A percentile compares a stretch with the other conserved stretches of the same genome.
Evolutionary conservation across 2,888 invertebrate genomes (phyloP).

Genomic region (Drosophila leonis): DNA sequence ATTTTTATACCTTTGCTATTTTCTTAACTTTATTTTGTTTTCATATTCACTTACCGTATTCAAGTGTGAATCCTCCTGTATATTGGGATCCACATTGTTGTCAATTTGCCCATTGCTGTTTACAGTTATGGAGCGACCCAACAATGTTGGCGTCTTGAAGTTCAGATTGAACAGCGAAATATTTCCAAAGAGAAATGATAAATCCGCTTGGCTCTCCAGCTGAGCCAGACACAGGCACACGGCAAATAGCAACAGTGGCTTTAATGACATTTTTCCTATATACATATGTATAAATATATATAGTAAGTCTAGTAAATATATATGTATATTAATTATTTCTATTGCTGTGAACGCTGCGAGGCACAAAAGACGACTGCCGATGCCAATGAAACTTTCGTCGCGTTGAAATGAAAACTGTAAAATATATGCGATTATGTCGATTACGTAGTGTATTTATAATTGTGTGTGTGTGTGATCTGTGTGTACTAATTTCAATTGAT

Average conservation of each 20-base stretch:
- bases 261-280: constrained; percentile 32
- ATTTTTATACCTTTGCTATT: neutral
- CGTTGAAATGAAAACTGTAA: constrained; percentile 34
- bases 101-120: constrained; percentile 40
- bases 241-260: constrained; percentile 34
- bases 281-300: neutral
- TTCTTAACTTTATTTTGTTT: neutral
- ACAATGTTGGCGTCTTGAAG: constrained; percentile 54
- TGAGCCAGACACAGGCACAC: constrained; percentile 41
- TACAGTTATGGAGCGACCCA: constrained; percentile 43
- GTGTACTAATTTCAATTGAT: constrained; percentile 57
- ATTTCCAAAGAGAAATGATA: constrained; percentile 68
- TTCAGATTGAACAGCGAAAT: constrained; percentile 75
- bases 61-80: constrained; percentile 78
- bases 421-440: constrained; percentile 37
- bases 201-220: constrained; percentile 34
- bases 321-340: constrained; percentile 8
- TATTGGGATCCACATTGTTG: constrained; percentile 73
- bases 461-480: constrained; percentile 15
- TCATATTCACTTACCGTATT: constrained; percentile 70
- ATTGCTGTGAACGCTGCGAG: constrained; percentile 45
- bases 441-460: constrained; percentile 8
- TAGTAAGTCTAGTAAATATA: constrained; percentile 1
- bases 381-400: constrained; percentile 66
- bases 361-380: constrained; percentile 67